Percentiles rank a stretch among this genome's conserved stretches.
phyloP scores from a whole-genome alignment of 2,113 vertebrate species.

The Amia ocellicauda region DNA sequence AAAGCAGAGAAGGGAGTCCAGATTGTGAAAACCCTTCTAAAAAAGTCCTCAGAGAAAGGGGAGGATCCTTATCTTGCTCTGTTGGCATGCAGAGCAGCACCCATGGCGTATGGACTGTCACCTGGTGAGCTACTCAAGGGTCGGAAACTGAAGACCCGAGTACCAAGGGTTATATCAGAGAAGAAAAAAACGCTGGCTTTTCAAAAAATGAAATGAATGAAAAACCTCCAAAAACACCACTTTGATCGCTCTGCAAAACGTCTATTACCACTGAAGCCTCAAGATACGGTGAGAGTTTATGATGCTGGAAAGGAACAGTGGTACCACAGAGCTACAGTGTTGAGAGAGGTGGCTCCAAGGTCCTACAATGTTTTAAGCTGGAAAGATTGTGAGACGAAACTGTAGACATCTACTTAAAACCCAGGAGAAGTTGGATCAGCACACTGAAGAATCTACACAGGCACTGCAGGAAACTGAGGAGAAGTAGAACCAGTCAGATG shows the following conservation, averaged over 20 bases:
- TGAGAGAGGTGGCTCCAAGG: neutral
- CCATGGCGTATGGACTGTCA: slow-evolving; percentile 5
- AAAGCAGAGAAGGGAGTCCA: neutral
- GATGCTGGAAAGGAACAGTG: neutral
- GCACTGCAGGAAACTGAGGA: no score
- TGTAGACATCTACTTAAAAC: no score
- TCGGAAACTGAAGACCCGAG: neutral
- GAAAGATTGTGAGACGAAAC: neutral
- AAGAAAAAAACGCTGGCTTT: no score
- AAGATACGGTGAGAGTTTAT: neutral
- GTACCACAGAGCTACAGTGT: neutral
- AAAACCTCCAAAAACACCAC: no score
- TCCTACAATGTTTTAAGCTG: neutral
- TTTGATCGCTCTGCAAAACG: neutral
- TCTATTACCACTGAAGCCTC: neutral
- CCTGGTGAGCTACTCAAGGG: slow-evolving; percentile 18
- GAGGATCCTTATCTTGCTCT: slow-evolving; percentile 21
- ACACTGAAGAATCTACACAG: no score
- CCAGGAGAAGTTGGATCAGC: no score
- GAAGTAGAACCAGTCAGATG: no score
- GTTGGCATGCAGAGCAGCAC: slow-evolving; percentile 22
- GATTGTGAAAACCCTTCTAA: no score
- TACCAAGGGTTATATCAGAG: slow-evolving; percentile 1
- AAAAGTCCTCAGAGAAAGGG: no score
- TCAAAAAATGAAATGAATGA: no score